Evolutionary conservation across 2,888 invertebrate species (phyloP), one percentile per base, ranked within the genome.

Genomic region (Drosophila longiperda): DNA sequence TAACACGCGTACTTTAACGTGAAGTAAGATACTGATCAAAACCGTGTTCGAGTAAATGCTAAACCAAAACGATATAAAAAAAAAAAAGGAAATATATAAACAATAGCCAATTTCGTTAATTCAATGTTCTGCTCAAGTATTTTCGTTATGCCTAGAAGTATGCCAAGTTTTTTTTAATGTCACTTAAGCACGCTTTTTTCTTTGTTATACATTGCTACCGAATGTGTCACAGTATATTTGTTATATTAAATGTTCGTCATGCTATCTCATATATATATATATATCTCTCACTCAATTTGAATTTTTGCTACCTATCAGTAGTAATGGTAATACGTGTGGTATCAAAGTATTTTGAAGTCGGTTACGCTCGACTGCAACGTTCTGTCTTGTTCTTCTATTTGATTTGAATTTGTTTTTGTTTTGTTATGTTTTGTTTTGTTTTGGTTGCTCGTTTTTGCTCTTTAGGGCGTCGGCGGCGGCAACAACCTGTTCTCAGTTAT

Each of bases 401-500:
- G n/a, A 40, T n/a, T 23, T 23, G 15, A 8, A 45, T 45, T 45
- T 40, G 34, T 34, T 50, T 66, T 40, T 29, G 45, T 45, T 62
- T 62, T 58, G 52, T 26, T 52, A n/a, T 26, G 45, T 45, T 66
- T 62, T 62, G 50, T 59, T 69, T 60, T 42, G 53, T 11, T 50
- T 45, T 52, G 33, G n/a, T 45, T 23, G 15, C 29, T 57, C 61
- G n/a, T 36, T 5, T 63, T 61, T 70, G 42, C 50, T 29, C 33
- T 49, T 34, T 62, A 40, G 63, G 75, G 61, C 73, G 79, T 29
- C 75, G 66, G 42, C 69, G 54, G 20, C 64, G 49, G 45, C 70
- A 71, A 45, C 66, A 75, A 78, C 78, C 71, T 71, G 80, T 75
- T 78, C 60, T 48, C 9, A 7, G 49, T 33, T 59, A 66, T 45